Conservation (phyloP, 2,888 invertebrate genomes). For the Rotaria socialis region DNA sequence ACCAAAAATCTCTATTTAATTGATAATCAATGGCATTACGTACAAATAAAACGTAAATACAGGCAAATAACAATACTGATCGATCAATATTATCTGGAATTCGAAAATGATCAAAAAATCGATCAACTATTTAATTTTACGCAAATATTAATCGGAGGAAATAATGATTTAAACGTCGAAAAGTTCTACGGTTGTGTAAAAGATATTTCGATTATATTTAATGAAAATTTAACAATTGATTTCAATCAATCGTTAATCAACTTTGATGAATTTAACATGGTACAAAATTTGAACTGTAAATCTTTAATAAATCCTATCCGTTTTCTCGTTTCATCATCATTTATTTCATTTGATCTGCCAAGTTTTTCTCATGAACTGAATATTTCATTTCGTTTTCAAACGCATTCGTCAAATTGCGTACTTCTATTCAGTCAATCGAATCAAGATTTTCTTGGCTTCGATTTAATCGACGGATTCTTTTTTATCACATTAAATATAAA, state of each 20-base stretch:
- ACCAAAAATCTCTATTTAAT: not conserved
- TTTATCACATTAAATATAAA: not conserved
- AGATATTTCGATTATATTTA: conserved; percentile 20
- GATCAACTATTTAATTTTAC: not conserved
- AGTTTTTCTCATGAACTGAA: not conserved
- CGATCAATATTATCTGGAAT: not conserved
- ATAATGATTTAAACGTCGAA: not conserved
- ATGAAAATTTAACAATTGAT: conserved; percentile 1
- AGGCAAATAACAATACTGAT: not conserved
- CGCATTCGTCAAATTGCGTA: not conserved
- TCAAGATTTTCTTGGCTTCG: conserved; percentile 20
- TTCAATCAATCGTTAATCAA: not conserved
- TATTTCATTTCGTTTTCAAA: conserved; percentile 4
- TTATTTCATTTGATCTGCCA: not conserved
- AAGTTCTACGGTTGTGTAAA: conserved; percentile 7
- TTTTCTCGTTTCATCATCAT: not conserved
- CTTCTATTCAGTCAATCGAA: not conserved
- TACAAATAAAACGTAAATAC: not conserved
- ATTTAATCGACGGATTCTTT: conserved; percentile 13
- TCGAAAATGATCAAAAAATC: not conserved
- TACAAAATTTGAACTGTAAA: not conserved
- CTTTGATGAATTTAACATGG: not conserved
- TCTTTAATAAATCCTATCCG: not conserved
- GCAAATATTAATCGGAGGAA: not conserved
- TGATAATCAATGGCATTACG: conserved; percentile 33